These are phyloP conservation scores for Ptilorrhoa leucosticta DNA, from an alignment of 2,113 vertebrate genomes.

Conservation along the genomic window DNA sequence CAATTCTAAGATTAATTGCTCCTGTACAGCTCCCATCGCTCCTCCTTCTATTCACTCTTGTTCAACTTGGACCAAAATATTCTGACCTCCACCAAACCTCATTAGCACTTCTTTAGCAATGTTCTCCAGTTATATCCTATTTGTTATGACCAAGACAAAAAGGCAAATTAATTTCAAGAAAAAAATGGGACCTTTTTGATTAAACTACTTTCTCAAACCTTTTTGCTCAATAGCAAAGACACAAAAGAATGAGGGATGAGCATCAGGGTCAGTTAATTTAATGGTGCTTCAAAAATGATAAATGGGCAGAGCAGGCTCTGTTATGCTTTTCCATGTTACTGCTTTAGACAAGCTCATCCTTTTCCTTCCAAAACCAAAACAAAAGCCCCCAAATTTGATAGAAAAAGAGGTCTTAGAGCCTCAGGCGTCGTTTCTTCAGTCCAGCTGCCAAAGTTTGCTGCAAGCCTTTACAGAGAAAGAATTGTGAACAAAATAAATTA, in stretches of 20 bases:
- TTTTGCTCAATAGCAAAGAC: not conserved
- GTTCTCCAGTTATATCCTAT: not conserved
- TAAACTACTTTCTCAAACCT: not conserved
- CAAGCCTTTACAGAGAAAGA: not conserved
- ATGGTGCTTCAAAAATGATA: not conserved
- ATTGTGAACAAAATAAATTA: not conserved
- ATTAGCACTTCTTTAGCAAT: not conserved
- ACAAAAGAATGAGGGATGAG: not conserved
- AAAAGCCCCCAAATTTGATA: not conserved
- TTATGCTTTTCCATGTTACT: not conserved
- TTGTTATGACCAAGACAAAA: not conserved
- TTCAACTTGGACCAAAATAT: not conserved
- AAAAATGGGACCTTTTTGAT: not conserved
- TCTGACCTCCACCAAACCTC: not conserved
- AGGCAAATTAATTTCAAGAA: not conserved
- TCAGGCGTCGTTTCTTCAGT: not conserved
- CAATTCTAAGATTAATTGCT: not conserved
- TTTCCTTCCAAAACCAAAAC: not conserved
- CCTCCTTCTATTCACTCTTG: not conserved
- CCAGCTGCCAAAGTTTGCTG: not conserved
- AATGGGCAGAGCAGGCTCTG: not conserved
- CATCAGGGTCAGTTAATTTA: not conserved
- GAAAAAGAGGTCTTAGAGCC: not conserved
- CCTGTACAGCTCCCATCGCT: not conserved
- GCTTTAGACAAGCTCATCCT: not conserved